Evolutionary conservation across 2,888 invertebrate species (phyloP).

Genomic region (Gryllus longicercus): DNA sequence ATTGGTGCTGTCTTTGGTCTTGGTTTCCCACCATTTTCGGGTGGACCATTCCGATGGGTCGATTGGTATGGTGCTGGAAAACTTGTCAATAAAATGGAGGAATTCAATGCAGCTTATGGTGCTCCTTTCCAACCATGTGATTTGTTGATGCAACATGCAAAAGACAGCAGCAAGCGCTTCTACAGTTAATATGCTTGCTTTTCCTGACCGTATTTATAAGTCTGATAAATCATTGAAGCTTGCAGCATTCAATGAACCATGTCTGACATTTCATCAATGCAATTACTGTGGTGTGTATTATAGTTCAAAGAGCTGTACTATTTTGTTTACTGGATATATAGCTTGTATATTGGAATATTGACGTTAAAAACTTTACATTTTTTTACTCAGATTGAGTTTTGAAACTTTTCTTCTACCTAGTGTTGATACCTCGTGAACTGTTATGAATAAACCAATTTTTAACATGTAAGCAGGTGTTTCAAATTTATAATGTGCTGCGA

Average conservation of each 20-base stretch:
- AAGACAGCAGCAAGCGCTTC: constrained; percentile 86
- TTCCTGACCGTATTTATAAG: not conserved
- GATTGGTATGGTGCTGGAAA: constrained; percentile 90
- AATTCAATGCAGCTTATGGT: constrained; percentile 79
- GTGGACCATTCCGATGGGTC: constrained; percentile 86
- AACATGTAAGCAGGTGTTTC: too few relatives aligned
- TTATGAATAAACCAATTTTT: too few relatives aligned
- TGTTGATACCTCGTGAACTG: too few relatives aligned
- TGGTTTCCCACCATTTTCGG: constrained; percentile 98
- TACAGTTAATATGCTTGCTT: constrained; percentile 47
- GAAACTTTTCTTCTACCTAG: too few relatives aligned
- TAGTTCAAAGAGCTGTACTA: not conserved
- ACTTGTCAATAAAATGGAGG: constrained; percentile 87
- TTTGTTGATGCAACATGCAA: constrained; percentile 88
- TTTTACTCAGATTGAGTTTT: too few relatives aligned
- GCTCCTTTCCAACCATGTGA: constrained; percentile 90
- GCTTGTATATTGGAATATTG: not conserved
- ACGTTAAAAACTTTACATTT: too few relatives aligned
- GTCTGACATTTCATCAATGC: not conserved
- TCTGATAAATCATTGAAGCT: not conserved
- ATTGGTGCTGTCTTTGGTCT: constrained; percentile 98
- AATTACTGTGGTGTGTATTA: constrained; percentile 2
- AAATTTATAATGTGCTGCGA: too few relatives aligned
- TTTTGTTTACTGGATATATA: not conserved
- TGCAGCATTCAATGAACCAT: not conserved